phyloP scores from a whole-genome alignment of 1,140 invertebrate genomes.

The Tetramorium simillimum region DNA sequence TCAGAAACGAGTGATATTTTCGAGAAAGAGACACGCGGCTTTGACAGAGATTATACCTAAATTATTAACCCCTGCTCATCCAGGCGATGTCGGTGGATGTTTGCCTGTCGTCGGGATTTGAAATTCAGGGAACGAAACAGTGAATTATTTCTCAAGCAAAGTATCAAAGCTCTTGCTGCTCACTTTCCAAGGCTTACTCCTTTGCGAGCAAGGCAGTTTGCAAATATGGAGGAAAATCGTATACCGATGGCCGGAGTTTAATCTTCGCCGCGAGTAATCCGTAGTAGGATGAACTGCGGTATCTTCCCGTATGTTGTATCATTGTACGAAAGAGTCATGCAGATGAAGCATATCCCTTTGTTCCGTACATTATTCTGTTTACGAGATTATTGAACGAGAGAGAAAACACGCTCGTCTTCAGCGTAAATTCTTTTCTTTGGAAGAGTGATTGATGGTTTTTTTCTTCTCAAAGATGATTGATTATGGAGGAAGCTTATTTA shows the following conservation, averaged over 20 bases:
- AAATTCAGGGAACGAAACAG: conserved; percentile 52
- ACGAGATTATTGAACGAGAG: not conserved
- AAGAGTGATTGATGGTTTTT: conserved; percentile 40
- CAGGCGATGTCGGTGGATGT: conserved; percentile 28
- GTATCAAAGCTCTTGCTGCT: conserved; percentile 45
- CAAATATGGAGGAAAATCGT: conserved; percentile 42
- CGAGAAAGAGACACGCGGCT: conserved; percentile 14
- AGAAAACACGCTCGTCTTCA: not conserved
- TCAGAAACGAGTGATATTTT: conserved; percentile 28
- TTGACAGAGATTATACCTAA: conserved; percentile 44
- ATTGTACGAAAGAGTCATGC: conserved; percentile 24
- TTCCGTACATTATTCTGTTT: conserved; percentile 19
- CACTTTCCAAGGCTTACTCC: conserved; percentile 12
- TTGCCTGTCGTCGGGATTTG: conserved; percentile 44
- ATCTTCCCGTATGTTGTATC: not conserved
- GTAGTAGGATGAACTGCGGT: not conserved
- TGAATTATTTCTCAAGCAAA: conserved; percentile 50
- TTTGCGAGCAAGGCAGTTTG: conserved; percentile 4
- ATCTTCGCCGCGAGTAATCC: conserved; percentile 44
- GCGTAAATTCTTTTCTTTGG: conserved; percentile 25
- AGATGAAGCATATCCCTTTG: conserved; percentile 11
- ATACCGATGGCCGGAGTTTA: conserved; percentile 34
- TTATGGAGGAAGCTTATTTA: conserved; percentile 23
- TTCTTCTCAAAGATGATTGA: conserved; percentile 35
- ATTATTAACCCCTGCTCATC: conserved; percentile 50